Evolutionary conservation across 2,113 vertebrate species (phyloP).

Genomic region (Callithrix jacchus): DNA sequence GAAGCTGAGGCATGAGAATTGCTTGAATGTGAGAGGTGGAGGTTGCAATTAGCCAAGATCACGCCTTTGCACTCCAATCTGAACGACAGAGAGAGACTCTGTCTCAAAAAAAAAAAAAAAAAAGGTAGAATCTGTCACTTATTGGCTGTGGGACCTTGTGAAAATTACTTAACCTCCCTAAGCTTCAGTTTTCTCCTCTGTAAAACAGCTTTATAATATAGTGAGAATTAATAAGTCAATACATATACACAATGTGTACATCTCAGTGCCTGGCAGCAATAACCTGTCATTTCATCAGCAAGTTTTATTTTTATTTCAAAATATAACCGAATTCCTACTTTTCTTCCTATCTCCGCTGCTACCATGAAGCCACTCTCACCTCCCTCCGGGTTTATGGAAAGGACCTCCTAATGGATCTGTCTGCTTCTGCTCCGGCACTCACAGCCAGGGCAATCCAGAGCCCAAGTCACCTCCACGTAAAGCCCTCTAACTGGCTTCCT

Average conservation of each 20-base stretch:
- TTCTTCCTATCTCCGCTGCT: not conserved
- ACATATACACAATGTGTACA: not conserved
- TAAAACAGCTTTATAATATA: not conserved
- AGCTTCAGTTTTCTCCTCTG: not conserved
- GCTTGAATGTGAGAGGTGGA: too few relatives aligned
- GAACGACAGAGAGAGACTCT: too few relatives aligned
- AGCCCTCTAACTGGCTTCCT: not conserved
- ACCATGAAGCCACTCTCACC: not conserved
- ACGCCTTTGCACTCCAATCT: too few relatives aligned
- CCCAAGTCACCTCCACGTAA: fast-evolving
- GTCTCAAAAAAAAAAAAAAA: too few relatives aligned
- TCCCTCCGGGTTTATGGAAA: not conserved
- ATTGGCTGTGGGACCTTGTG: not conserved
- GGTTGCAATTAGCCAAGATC: too few relatives aligned
- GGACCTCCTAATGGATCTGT: not conserved
- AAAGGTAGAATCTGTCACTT: not conserved
- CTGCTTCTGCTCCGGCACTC: not conserved
- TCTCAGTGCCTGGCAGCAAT: not conserved
- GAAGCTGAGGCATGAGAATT: too few relatives aligned
- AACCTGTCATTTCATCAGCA: not conserved
- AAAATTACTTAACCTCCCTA: not conserved
- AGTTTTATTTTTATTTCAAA: not conserved
- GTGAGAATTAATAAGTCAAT: not conserved
- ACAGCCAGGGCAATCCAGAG: not conserved
- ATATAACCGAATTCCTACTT: not conserved